These are phyloP conservation scores for Brachyistius frenatus DNA, from an alignment of 2,113 vertebrate genomes.

Conservation along the genomic window DNA sequence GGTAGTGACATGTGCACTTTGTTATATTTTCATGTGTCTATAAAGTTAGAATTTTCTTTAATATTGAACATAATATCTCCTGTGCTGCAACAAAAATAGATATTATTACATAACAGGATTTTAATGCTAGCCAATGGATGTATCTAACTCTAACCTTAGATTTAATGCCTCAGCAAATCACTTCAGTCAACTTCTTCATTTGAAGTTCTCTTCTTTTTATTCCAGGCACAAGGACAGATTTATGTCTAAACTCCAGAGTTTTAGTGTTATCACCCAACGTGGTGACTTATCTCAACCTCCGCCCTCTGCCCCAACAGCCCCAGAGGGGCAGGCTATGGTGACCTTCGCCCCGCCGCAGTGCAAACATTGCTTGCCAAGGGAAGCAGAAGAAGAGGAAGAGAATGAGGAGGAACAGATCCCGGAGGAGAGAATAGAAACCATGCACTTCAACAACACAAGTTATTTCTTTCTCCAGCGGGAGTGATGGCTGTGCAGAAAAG, in stretches of 20 bases:
- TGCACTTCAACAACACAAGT: conserved; percentile 80
- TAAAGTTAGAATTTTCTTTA: not conserved
- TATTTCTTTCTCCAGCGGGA: conserved; percentile 76
- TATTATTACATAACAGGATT: not conserved
- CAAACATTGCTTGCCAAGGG: conserved; percentile 16
- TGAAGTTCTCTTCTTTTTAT: not conserved
- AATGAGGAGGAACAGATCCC: conserved; percentile 35
- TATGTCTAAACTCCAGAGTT: conserved; percentile 59
- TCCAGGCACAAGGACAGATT: conserved; percentile 70
- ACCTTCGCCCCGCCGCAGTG: not conserved
- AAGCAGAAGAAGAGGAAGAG: conserved; percentile 41
- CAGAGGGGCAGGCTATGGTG: conserved; percentile 68
- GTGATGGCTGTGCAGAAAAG: not conserved
- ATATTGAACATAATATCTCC: not conserved
- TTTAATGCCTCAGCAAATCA: not conserved
- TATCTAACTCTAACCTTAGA: too few species aligned
- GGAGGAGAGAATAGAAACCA: conserved; percentile 29
- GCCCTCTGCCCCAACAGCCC: not conserved
- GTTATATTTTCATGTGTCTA: not conserved
- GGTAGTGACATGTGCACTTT: conserved; percentile 54
- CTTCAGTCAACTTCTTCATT: not conserved
- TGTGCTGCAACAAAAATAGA: not conserved
- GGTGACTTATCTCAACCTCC: conserved; percentile 8
- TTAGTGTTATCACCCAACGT: conserved; percentile 5
- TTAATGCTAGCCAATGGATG: not conserved